Conservation (phyloP, 2,797 vertebrate genomes). For the Xenops minutus region DNA sequence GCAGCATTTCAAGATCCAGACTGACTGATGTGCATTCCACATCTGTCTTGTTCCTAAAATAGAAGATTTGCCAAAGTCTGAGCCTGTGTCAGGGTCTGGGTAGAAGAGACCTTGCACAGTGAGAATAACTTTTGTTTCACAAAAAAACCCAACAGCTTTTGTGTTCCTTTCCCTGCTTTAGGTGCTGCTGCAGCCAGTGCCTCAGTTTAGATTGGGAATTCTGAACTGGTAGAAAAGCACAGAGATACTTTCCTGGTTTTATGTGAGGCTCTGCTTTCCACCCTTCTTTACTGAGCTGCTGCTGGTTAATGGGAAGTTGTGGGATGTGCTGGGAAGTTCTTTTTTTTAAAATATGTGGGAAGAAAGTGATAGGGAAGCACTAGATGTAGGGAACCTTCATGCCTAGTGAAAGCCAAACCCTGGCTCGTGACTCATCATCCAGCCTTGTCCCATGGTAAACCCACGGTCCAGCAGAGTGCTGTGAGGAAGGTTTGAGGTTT, state of each 20-base stretch:
- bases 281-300: neutral
- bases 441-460: neutral
- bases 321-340: neutral
- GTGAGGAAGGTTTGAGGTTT: neutral
- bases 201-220: neutral
- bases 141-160: neutral
- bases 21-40: neutral
- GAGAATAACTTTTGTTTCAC: neutral
- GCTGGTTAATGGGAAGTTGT: neutral
- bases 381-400: neutral
- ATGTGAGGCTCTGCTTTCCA: neutral
- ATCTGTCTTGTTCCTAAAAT: neutral
- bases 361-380: neutral
- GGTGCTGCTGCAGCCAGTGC: neutral
- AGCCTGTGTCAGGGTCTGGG: neutral
- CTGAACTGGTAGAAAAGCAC: neutral
- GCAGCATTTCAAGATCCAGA: slow-evolving; percentile 8
- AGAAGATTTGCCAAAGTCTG: neutral
- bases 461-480: rapidly evolving
- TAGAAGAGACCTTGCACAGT: neutral
- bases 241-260: neutral
- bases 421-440: rapidly evolving
- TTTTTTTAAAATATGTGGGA: neutral
- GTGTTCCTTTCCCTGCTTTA: neutral
- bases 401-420: neutral